phyloP scores from a whole-genome alignment of 2,113 vertebrate species.

The Tyto alba region DNA sequence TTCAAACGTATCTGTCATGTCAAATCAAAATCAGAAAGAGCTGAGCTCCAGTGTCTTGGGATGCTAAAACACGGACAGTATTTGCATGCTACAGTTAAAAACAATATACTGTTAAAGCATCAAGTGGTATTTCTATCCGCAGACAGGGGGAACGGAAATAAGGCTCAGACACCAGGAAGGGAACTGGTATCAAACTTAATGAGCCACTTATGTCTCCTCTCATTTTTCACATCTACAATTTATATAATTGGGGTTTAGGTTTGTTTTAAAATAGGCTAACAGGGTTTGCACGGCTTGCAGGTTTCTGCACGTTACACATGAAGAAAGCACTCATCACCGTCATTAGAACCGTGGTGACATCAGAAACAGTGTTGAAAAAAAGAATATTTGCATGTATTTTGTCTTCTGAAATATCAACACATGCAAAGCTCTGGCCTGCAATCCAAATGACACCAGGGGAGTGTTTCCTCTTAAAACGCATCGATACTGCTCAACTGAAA shows the following conservation, averaged over 20 bases:
- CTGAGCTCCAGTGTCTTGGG: background rate
- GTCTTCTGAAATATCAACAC: background rate
- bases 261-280: background rate
- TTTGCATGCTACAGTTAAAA: background rate
- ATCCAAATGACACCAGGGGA: background rate
- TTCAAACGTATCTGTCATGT: background rate
- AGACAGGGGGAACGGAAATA: background rate
- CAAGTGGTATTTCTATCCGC: background rate
- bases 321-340: background rate
- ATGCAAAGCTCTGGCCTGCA: background rate
- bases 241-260: background rate
- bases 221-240: background rate
- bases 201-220: background rate
- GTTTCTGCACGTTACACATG: accelerated
- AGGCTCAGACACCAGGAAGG: background rate
- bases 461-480: background rate
- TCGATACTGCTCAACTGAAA: background rate
- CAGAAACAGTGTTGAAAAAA: background rate
- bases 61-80: background rate
- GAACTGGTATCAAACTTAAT: background rate
- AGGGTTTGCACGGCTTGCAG: background rate
- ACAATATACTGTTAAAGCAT: background rate
- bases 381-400: background rate
- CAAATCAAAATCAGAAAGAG: background rate
- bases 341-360: accelerated